Evolutionary conservation across 1,140 invertebrate species (phyloP), one percentile per base, ranked within the genome.

Genomic region (Chymomyza costata): DNA sequence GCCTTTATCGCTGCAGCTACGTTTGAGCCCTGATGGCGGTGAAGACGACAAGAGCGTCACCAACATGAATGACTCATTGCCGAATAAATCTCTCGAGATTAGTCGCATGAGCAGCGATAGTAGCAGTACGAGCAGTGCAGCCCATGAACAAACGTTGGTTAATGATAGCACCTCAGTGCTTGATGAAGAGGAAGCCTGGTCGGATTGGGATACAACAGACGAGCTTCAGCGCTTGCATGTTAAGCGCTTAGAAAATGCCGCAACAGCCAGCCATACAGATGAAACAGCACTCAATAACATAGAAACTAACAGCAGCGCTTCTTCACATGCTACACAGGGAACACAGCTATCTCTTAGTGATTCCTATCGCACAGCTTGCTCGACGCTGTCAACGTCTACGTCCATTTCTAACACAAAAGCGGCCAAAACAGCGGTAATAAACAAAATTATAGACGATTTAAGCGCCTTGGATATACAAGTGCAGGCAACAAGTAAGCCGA

Each of bases 1-100:
- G 25, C 59, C 47, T 54, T 35, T 52, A 50, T 46, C 59, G 3
- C 59, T 94, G 65, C 90, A 91, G 13, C 91, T 93, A 85, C 88
- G 93, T 53, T 91, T 92, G 16, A 91, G 92, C 10, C 93, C 93
- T 0, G 93, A 94, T 63, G 93, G 93, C 13, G 93, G 93, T 6
- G 93, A 95, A 85, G 92, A 91, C 69, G 87, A 90, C 60, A 88
- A 89, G 2, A 87, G 89, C 41, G 86, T 88, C 1, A 21, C n/a
- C 1, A 64, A 54, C 38, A 15, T 54, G 25, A 58, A 57, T 84
- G 46, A 85, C 7, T n/a, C 47, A 52, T 0, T 85, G 86, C 17
- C 87, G 47, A 76, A 64, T 13, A 80, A 57, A 31, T 46, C 57
- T 0, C 15, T 54, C 6, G 51, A 54, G 32, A 28, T 37, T 1